Conservation (phyloP, 2,797 vertebrate species). For the Chaunax sp. region DNA sequence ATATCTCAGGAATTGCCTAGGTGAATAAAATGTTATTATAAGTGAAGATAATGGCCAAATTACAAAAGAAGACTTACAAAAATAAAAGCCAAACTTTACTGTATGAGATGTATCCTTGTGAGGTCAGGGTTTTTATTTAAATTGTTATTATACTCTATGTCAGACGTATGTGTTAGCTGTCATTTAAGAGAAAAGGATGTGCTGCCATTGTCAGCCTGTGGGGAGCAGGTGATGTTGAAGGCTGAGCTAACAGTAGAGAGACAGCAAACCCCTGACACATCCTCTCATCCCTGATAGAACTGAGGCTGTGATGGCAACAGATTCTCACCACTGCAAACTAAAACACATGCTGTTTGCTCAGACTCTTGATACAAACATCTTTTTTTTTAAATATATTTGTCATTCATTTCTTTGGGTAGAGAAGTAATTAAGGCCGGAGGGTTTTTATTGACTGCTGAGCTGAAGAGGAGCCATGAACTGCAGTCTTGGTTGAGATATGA, state of each 20-base stretch:
- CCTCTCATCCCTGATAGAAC: slow-evolving; percentile 26
- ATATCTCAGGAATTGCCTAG: background rate
- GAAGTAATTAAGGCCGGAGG: slow-evolving; percentile 12
- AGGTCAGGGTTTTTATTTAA: no score
- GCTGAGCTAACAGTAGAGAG: slow-evolving; percentile 37
- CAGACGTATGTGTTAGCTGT: background rate
- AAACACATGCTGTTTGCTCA: slow-evolving; percentile 18
- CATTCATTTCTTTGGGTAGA: background rate
- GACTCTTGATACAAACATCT: slow-evolving; percentile 9
- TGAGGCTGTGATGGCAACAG: slow-evolving; percentile 40
- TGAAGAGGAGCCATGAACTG: slow-evolving; percentile 9
- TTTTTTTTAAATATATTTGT: background rate
- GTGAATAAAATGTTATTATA: background rate
- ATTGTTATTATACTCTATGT: background rate
- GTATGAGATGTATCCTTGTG: background rate
- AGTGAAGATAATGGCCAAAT: background rate
- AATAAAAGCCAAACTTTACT: background rate
- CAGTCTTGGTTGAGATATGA: background rate
- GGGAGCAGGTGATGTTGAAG: slow-evolving; percentile 41
- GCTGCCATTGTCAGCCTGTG: slow-evolving; percentile 14
- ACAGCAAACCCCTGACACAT: slow-evolving; percentile 27
- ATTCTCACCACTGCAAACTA: slow-evolving; percentile 23
- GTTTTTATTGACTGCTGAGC: slow-evolving; percentile 11
- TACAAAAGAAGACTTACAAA: background rate
- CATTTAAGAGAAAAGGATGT: background rate